Conservation (phyloP, 2,888 invertebrate species). For the Auanema sp. region DNA sequence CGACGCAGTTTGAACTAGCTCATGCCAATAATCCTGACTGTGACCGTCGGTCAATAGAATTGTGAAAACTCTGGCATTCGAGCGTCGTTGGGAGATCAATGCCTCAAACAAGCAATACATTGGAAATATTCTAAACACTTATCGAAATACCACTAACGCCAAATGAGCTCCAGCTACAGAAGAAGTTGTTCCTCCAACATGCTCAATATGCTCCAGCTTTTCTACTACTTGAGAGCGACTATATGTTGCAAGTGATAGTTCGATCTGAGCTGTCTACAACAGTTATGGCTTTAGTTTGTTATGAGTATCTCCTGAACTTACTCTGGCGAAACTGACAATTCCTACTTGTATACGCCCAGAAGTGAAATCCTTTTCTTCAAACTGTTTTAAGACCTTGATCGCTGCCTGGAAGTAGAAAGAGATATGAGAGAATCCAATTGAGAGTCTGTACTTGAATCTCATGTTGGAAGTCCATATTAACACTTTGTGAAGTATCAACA, state of each 20-base stretch:
- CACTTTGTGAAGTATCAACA: slow-evolving; percentile 39
- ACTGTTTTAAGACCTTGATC: slow-evolving; percentile 14
- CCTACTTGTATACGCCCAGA: slow-evolving; percentile 20
- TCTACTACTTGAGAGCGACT: slow-evolving; percentile 27
- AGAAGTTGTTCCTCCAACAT: slow-evolving; percentile 40
- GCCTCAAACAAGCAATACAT: neutral
- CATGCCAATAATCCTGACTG: slow-evolving; percentile 33
- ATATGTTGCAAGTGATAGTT: slow-evolving; percentile 8
- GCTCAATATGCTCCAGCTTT: slow-evolving; percentile 28
- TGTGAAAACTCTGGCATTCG: slow-evolving; percentile 34
- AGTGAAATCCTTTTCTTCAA: slow-evolving; percentile 8
- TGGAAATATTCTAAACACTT: no score
- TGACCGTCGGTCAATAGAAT: slow-evolving; percentile 44
- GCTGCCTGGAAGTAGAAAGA: slow-evolving; percentile 11
- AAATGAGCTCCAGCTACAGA: slow-evolving; percentile 30
- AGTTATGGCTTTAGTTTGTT: no score
- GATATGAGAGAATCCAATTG: no score
- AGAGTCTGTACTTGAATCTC: slow-evolving; percentile 7
- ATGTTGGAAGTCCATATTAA: slow-evolving; percentile 29
- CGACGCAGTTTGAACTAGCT: slow-evolving; percentile 26
- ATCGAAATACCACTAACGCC: slow-evolving; percentile 20
- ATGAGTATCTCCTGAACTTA: neutral
- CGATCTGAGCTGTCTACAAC: slow-evolving; percentile 21
- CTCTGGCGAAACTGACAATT: slow-evolving; percentile 25
- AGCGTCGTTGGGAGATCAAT: slow-evolving; percentile 13